Evolutionary conservation across 2,113 vertebrate species (phyloP).

Genomic region (Callionymus lyra): DNA sequence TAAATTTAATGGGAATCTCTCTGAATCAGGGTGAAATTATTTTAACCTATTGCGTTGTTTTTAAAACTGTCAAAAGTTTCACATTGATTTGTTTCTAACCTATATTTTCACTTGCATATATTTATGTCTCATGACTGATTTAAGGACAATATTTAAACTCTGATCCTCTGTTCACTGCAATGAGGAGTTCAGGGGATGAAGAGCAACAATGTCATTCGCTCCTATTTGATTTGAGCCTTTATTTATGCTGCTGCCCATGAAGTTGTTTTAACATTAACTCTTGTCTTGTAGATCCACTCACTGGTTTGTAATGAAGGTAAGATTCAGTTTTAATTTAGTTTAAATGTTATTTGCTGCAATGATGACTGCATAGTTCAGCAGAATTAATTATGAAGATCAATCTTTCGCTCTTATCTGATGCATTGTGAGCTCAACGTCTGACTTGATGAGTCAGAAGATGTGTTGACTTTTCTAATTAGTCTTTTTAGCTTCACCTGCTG

Average conservation of each 20-base stretch:
- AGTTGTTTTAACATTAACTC: not conserved
- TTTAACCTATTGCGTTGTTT: conserved; percentile 24
- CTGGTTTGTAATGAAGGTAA: too few species aligned
- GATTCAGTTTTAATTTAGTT: not conserved
- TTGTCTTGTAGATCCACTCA: not conserved
- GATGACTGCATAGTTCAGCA: conserved; percentile 76
- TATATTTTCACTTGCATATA: too few species aligned
- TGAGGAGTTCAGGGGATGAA: conserved; percentile 46
- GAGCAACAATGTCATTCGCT: conserved; percentile 70
- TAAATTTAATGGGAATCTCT: conserved; percentile 87
- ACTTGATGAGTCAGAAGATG: accelerated
- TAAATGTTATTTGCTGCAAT: conserved; percentile 23
- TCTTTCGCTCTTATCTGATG: conserved; percentile 72
- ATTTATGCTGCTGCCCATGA: accelerated
- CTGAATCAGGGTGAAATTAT: conserved; percentile 79
- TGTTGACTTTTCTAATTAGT: accelerated
- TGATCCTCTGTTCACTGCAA: not conserved
- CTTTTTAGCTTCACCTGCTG: not conserved
- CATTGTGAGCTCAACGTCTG: not conserved
- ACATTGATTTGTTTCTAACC: accelerated
- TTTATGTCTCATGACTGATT: not conserved
- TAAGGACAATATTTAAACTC: too few species aligned
- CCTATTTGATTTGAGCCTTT: conserved; percentile 28
- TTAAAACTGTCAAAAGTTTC: conserved; percentile 68
- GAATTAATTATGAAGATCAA: conserved; percentile 65